Conservation (phyloP, 2,113 vertebrate species). For the Thamnaconus septentrionalis region DNA sequence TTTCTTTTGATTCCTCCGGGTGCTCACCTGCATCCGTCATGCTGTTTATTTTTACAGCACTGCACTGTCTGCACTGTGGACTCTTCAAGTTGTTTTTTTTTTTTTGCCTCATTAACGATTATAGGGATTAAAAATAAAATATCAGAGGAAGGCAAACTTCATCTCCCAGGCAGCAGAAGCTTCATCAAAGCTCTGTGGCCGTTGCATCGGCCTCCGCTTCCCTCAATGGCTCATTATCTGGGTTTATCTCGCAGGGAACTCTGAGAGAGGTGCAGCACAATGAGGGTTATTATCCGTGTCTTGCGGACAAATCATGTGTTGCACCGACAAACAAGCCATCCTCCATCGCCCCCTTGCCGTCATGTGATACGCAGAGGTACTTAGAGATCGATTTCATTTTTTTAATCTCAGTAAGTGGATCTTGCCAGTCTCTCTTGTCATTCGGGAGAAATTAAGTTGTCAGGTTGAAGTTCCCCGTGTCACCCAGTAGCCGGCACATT, state of each 20-base stretch:
- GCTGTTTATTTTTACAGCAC: slow-evolving; percentile 14
- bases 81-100: too few species aligned
- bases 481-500: not conserved
- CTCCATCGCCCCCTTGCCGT: slow-evolving; percentile 42
- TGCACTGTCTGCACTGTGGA: slow-evolving; percentile 19
- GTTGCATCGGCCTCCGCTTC: slow-evolving; percentile 14
- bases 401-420: slow-evolving; percentile 77
- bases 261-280: slow-evolving; percentile 30
- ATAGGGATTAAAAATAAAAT: too few species aligned
- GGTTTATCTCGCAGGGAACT: slow-evolving; percentile 46
- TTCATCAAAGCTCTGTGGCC: too few species aligned
- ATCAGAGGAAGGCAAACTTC: too few species aligned
- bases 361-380: slow-evolving; percentile 72
- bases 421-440: slow-evolving; percentile 45
- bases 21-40: slow-evolving; percentile 24
- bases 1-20: slow-evolving; percentile 24
- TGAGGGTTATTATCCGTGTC: slow-evolving; percentile 49
- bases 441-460: slow-evolving; percentile 64
- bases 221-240: slow-evolving; percentile 44
- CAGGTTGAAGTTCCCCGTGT: slow-evolving; percentile 18
- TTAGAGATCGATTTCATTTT: slow-evolving; percentile 78
- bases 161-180: too few species aligned
- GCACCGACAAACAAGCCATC: slow-evolving; percentile 27
- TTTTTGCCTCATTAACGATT: too few species aligned
- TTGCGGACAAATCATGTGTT: slow-evolving; percentile 33